Base-by-base conservation (phyloP, 2,888 invertebrate species). In the Mesoligia furuncula region DNA sequence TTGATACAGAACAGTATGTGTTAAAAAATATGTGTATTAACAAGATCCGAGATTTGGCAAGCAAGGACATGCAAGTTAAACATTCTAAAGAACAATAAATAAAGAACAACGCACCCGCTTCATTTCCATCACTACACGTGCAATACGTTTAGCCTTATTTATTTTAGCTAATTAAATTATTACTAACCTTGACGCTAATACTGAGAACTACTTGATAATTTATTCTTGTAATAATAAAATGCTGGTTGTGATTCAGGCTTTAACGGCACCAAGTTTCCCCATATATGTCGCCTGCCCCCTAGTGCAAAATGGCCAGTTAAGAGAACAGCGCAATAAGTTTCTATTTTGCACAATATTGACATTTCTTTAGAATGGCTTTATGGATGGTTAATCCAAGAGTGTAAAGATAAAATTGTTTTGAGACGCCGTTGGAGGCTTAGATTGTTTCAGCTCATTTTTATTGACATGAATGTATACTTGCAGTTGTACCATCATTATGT, bases 1-100 rank as follows among this genome's bases (percentile, higher is more conserved):
- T 65, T 59, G 39, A 24, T 59, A 66, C 59, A 59, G 27, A 59
- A 76, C n/a, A 59, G 42, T 15, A 17, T 31, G 42, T 45, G 57
- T 39, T 65, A 45, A 17, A 64, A 48, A 77, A 45, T 64, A 59
- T 6, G 27, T 17, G 8, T 78, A 61, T 77, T 75, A 74, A 79
- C 80, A 86, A 75, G 62, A 81, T 62, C 61, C 27, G 54, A 86
- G 74, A 84, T 88, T 83, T 73, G 84, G 72, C 86, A 86, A 86
- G 84, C 88, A 86, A 86, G 79, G 79, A 79, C 84, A 75, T 51
- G 72, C 62, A 74, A 83, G 66, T 81, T 67, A 80, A 77, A 86
- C 86, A 83, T 68, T 83, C 73, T 75, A 74, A 73, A 77, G 77
- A 85, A 84, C 81, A 81, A 87, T 81, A 81, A 73, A 59, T 79